Percentiles rank a stretch among this genome's conserved stretches.
These are phyloP conservation scores for Platanista minor DNA, from an alignment of 2,113 vertebrate species.

Conservation along the genomic window DNA sequence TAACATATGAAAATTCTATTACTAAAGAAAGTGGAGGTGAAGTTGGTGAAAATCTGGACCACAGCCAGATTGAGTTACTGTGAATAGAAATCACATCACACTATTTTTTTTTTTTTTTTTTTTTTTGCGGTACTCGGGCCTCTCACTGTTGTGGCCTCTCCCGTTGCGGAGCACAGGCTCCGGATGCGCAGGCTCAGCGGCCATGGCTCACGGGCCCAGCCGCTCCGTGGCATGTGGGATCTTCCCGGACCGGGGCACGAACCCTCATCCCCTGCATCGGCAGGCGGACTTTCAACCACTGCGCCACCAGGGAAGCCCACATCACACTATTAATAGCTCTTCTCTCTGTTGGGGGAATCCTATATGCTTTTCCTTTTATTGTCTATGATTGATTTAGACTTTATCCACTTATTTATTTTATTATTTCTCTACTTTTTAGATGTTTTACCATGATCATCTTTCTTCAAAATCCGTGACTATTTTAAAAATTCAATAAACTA, in stretches of 20 bases:
- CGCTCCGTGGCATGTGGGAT: too few relatives aligned
- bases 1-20: neutral
- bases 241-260: too few relatives aligned
- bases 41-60: neutral
- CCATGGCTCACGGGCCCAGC: too few relatives aligned
- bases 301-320: too few relatives aligned
- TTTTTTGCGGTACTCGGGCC: too few relatives aligned
- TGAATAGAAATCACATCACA: neutral
- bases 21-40: neutral
- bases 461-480: neutral
- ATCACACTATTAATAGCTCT: neutral
- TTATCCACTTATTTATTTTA: neutral
- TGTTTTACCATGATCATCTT: neutral
- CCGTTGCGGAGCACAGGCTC: too few relatives aligned
- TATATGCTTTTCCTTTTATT: neutral
- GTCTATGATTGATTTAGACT: neutral
- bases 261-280: too few relatives aligned
- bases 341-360: neutral
- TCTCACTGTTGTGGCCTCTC: too few relatives aligned
- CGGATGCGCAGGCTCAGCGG: too few relatives aligned
- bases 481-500: neutral
- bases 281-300: too few relatives aligned
- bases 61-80: neutral
- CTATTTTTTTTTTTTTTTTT: too few relatives aligned
- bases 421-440: neutral